These are phyloP conservation scores for Sebastes paucispinis DNA, from an alignment of 2,797 vertebrate genomes.

Conservation along the genomic window DNA sequence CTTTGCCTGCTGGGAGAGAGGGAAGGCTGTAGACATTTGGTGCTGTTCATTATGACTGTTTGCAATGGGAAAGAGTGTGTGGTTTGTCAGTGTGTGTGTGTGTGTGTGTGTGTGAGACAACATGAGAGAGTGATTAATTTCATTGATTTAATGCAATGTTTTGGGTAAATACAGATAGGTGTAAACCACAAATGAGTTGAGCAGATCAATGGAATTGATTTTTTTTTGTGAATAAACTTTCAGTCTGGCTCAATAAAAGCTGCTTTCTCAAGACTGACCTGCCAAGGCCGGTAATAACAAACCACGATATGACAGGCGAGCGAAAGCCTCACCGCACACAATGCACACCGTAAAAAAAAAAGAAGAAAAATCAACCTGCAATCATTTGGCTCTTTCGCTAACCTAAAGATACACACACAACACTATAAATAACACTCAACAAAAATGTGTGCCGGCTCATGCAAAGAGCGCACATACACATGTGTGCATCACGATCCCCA, in stretches of 20 bases:
- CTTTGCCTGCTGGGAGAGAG: conserved; percentile 83
- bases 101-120: conserved; percentile 39
- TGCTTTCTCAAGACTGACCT: conserved; percentile 56
- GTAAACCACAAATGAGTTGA: conserved; percentile 70
- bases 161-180: conserved; percentile 74
- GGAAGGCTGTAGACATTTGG: conserved; percentile 66
- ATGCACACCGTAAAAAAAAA: neutral
- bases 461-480: conserved; percentile 15
- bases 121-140: conserved; percentile 70
- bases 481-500: conserved; percentile 3
- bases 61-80: conserved; percentile 64
- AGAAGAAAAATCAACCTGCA: conserved; percentile 6
- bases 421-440: neutral
- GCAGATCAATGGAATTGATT: conserved; percentile 71
- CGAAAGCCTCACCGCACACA: conserved; percentile 41
- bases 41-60: conserved; percentile 80
- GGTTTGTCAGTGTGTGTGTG: conserved; percentile 35
- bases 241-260: conserved; percentile 54
- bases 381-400: conserved; percentile 19
- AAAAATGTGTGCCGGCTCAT: neutral
- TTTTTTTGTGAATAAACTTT: conserved; percentile 69
- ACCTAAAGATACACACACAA: neutral
- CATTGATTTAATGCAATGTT: conserved; percentile 76
- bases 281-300: conserved; percentile 66
- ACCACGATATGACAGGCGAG: conserved; percentile 51